Evolutionary conservation across 2,113 vertebrate genomes (phyloP).

Genomic region (Columba janthina): DNA sequence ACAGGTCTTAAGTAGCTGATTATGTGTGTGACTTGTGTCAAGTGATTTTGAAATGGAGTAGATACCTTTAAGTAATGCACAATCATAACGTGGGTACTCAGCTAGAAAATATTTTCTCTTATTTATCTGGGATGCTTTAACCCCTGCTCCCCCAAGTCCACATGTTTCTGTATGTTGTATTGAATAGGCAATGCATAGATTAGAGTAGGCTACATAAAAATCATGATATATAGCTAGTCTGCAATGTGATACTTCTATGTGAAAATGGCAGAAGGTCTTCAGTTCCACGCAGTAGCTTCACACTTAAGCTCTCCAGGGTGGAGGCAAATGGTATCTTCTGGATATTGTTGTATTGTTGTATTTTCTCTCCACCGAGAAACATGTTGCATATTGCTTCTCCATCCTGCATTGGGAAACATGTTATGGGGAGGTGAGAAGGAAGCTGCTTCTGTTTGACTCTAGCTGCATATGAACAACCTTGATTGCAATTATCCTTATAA

Average conservation of each 20-base stretch:
- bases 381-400: background rate
- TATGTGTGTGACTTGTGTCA: slow-evolving; percentile 9
- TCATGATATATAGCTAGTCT: background rate
- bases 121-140: slow-evolving; percentile 38
- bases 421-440: background rate
- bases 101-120: slow-evolving; percentile 25
- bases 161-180: background rate
- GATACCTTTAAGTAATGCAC: slow-evolving; percentile 54
- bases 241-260: background rate
- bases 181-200: background rate
- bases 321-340: background rate
- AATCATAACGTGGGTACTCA: slow-evolving; percentile 6
- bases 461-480: background rate
- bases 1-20: slow-evolving; percentile 50
- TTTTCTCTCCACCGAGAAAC: background rate
- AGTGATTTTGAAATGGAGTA: slow-evolving; percentile 44
- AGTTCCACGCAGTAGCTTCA: background rate
- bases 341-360: background rate
- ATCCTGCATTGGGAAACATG: background rate
- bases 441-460: background rate
- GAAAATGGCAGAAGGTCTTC: background rate
- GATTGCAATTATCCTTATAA: background rate
- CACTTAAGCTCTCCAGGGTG: background rate
- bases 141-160: background rate
- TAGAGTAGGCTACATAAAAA: background rate